Percentiles rank a stretch among this genome's conserved stretches.
Conservation (phyloP, 2,797 vertebrate genomes). For the Takifugu rubripes region DNA sequence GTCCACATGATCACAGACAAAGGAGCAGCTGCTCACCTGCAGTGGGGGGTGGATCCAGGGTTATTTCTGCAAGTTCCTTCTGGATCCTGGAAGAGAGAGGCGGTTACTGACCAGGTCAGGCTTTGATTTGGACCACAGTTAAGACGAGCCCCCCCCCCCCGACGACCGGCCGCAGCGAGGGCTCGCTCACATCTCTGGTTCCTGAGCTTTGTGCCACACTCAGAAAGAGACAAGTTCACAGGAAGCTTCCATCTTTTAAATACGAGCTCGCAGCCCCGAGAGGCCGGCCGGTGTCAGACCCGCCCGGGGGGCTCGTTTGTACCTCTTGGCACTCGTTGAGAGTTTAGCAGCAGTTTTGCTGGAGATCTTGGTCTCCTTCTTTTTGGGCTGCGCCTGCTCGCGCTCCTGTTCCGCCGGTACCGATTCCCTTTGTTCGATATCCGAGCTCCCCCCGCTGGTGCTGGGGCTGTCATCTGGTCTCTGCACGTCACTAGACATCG, state of each 20-base stretch:
- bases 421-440: slow-evolving; percentile 93
- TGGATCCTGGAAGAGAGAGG: slow-evolving; percentile 85
- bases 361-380: slow-evolving; percentile 98
- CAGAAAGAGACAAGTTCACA: no score
- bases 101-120: neutral
- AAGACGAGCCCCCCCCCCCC: no score
- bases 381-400: slow-evolving; percentile 94
- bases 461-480: slow-evolving; percentile 98
- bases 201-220: no score
- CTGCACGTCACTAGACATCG: slow-evolving; percentile 97
- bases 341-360: slow-evolving; percentile 98
- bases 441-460: slow-evolving; percentile 97
- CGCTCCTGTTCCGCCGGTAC: slow-evolving; percentile 90
- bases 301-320: slow-evolving; percentile 8
- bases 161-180: no score
- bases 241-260: slow-evolving; percentile 21
- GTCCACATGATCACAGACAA: neutral
- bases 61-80: slow-evolving; percentile 98
- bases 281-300: neutral
- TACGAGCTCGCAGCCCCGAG: slow-evolving; percentile 30
- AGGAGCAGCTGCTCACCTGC: slow-evolving; percentile 85
- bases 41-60: slow-evolving; percentile 97
- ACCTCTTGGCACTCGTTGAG: slow-evolving; percentile 99
- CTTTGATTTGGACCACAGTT: no score
- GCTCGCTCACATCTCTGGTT: no score